Evolutionary conservation across 2,888 invertebrate species (phyloP), one percentile per base, ranked within the genome.

Genomic region (Drosophila dives): DNA sequence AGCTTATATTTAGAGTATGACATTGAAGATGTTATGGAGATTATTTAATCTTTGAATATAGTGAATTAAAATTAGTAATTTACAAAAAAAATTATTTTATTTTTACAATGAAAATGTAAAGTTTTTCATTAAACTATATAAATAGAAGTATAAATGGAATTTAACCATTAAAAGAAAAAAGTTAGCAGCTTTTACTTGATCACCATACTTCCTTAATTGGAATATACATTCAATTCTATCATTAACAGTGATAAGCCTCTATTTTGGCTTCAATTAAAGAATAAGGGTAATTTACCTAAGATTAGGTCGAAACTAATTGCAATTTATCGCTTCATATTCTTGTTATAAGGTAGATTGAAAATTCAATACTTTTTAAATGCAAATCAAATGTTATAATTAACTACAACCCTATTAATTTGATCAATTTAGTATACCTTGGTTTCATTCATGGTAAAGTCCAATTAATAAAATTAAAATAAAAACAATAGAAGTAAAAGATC

Each of bases 61-160:
- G n/a, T n/a, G n/a, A n/a, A n/a, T n/a, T n/a, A n/a, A n/a, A n/a
- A n/a, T n/a, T n/a, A n/a, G n/a, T n/a, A n/a, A n/a, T n/a, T n/a
- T n/a, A n/a, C n/a, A n/a, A n/a, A n/a, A n/a, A n/a, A n/a, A n/a
- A n/a, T n/a, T n/a, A n/a, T n/a, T n/a, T n/a, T n/a, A n/a, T n/a
- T n/a, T n/a, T n/a, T n/a, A 94, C 94, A 94, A 88, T 95, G 95
- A 95, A 95, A 95, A 94, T 94, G 94, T 95, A 95, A 94, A 90
- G 94, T 95, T 94, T 95, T 95, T 72, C 6, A 40, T 93, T 95
- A 94, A 95, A 95, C 94, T 95, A 95, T 80, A 86, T 84, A 84
- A 82, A 83, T 72, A 81, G 83, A 86, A 86, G 72, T 80, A 83
- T 80, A 84, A 86, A 83, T 86, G 80, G 80, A 86, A 72, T 83